phyloP scores from a whole-genome alignment of 2,888 invertebrate species.

The Tetrapedia diversipes region DNA sequence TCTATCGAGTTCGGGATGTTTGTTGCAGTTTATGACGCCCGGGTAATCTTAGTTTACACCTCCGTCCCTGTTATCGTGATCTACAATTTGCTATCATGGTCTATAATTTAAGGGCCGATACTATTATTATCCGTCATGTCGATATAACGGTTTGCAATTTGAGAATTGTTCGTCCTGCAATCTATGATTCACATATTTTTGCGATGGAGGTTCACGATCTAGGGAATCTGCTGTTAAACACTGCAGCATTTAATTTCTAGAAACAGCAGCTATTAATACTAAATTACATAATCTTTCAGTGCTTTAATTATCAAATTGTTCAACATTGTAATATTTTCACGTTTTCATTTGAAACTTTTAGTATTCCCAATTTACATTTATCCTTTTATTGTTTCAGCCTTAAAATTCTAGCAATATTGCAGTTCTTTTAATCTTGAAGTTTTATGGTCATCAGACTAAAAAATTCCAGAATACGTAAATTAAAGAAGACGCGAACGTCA shows the following conservation, averaged over 20 bases:
- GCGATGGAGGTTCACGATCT: not conserved
- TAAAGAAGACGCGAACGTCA: too few relatives aligned
- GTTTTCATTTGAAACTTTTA: too few relatives aligned
- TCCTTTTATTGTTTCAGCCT: too few relatives aligned
- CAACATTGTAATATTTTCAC: too few relatives aligned
- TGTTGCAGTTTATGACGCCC: not conserved
- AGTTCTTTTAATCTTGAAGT: too few relatives aligned
- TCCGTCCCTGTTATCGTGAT: constrained; percentile 11
- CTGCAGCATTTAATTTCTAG: not conserved
- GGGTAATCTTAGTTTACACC: constrained; percentile 1
- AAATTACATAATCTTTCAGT: not conserved
- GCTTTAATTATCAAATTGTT: not conserved
- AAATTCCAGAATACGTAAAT: too few relatives aligned
- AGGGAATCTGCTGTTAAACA: not conserved
- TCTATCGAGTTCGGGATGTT: not conserved
- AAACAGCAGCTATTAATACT: not conserved
- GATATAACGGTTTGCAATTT: constrained; percentile 1
- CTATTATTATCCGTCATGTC: constrained; percentile 14
- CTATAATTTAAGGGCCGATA: not conserved
- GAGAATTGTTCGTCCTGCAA: constrained; percentile 2
- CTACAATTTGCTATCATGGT: constrained; percentile 7
- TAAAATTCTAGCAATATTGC: too few relatives aligned
- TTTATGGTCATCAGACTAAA: too few relatives aligned
- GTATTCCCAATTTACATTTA: too few relatives aligned
- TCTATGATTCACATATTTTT: not conserved